Base-by-base conservation (phyloP, 1,140 invertebrate species). In the Drosophila novamexicana region DNA sequence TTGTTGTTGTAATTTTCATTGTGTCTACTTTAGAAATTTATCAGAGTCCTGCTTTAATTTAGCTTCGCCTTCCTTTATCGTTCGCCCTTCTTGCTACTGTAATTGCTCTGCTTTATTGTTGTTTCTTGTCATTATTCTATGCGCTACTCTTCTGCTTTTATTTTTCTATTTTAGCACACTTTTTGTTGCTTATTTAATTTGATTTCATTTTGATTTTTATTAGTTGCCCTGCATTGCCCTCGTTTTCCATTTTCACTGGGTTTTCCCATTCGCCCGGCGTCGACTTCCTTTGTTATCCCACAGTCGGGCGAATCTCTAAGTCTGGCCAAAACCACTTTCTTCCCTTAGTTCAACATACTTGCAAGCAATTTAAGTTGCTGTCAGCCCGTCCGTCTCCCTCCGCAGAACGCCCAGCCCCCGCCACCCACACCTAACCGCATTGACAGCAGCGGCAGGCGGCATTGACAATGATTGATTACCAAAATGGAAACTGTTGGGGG, bases 401-500 rank as follows among this genome's bases (percentile, higher is more conserved):
- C 50, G 29, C 7, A 29, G 22, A 29, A 29, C 53, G 34, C 57
- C 65, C 57, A 16, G 32, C 50, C 37, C 59, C 37, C 64, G 34
- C 45, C 56, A 12, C 7, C 49, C 22, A 9, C 49, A 29, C 22
- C 29, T 77, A 72, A 78, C 84, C 77, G 54, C 73, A 88, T 88
- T 88, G 83, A 88, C 83, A 88, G 73, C 58, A 22, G 18, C 63
- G 50, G 53, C 56, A 53, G 73, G 34, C 75, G 79, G 82, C 84
- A 89, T 89, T 89, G 84, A 89, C 84, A 89, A 89, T 89, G 84
- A 89, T 89, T 89, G 84, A 89, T 89, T 89, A 89, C 84, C 84
- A 81, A 52, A 81, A 84, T 76, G 76, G 79, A 75, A 88, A 86
- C 79, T 82, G 79, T 84, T 82, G 61, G 72, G 65, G 18, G 61